Evolutionary conservation across 2,113 vertebrate species (phyloP), one percentile per base, ranked within the genome.

Genomic region (Anguilla japonica): DNA sequence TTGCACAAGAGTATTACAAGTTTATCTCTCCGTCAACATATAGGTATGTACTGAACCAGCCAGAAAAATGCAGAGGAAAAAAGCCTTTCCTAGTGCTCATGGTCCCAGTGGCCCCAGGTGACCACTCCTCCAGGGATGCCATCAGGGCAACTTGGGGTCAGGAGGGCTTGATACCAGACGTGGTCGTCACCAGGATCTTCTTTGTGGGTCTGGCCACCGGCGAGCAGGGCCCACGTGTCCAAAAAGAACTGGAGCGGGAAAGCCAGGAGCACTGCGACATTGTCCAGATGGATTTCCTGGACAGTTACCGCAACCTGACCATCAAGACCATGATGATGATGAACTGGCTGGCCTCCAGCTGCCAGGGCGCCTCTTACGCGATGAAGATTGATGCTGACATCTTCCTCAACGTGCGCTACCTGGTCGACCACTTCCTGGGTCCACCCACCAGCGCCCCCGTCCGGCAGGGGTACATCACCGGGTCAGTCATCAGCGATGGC

Each of bases 271-370:
- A 96, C 67, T 67, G 18, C 0, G 97, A 98, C 41, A 90, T 97
- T 0, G 80, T 98, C 26, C 96, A 97, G 90, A 94, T 97, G 86
- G 89, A 96, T 14, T 98, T 98, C 82, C 0, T 91, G 41, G 97
- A 98, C 88, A 96, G 87, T 20, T 97, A 98, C 90, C 87, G 92
- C 63, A 97, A 97, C 88, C 92, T 97, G 40, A 97, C 96, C 0
- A 41, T 97, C 41, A 96, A 97, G 89, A 97, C 95, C 1, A n/a
- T 98, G 85, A 96, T 97, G 96, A 97, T 96, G 1, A 89, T 98
- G 92, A 92, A 94, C 86, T 97, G 97, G 97, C 83, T 97, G n/a
- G 88, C 87, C 0, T 89, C 41, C 2, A 85, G 92, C 89, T 98
- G 97, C 81, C 92, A 94, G 5, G 4, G 79, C 0, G 92, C 95